Percentiles rank a stretch among this genome's conserved stretches.
Evolutionary conservation across 2,888 invertebrate genomes (phyloP).

Genomic region (Schizaphis graminum): DNA sequence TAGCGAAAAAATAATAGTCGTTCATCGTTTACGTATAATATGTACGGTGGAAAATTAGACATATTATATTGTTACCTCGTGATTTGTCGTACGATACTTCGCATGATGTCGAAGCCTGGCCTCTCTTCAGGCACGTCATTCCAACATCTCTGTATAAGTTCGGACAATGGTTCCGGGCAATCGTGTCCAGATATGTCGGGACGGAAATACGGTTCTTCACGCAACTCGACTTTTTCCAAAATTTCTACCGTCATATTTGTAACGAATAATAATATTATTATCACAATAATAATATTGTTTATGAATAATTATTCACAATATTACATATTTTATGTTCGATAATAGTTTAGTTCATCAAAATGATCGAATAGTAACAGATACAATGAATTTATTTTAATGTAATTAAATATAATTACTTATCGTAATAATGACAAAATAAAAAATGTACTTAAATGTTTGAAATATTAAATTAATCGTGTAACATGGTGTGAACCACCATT

Average conservation of each 20-base stretch:
- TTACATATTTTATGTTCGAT: neutral
- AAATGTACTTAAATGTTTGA: neutral
- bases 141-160: constrained; percentile 86
- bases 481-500: neutral
- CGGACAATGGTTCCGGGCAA: constrained; percentile 80
- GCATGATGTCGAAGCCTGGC: constrained; percentile 82
- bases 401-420: neutral
- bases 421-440: too few relatives aligned
- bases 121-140: constrained; percentile 83
- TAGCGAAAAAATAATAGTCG: neutral
- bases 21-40: neutral
- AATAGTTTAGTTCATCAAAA: neutral
- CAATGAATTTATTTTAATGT: neutral
- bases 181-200: constrained; percentile 76
- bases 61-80: constrained; percentile 75
- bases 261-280: neutral
- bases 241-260: constrained; percentile 73
- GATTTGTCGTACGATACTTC: constrained; percentile 78
- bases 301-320: neutral
- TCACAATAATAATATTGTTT: neutral
- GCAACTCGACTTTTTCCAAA: constrained; percentile 79
- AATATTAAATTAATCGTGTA: neutral
- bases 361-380: neutral
- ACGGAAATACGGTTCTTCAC: constrained; percentile 83
- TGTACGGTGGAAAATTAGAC: neutral